These are phyloP conservation scores for Zalophus californianus DNA, from an alignment of 2,797 vertebrate species.

Conservation along the genomic window DNA sequence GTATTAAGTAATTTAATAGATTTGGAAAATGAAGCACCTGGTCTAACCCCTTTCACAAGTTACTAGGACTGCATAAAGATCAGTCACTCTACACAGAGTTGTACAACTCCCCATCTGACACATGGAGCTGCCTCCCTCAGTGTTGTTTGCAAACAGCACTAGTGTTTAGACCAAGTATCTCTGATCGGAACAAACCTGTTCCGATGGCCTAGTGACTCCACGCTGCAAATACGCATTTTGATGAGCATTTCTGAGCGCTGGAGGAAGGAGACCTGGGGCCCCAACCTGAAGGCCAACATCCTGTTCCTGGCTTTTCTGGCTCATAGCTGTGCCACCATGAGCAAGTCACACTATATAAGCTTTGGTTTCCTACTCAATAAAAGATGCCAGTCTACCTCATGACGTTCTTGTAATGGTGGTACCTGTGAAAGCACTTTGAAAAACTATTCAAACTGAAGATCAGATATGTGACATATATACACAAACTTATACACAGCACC, in stretches of 20 bases:
- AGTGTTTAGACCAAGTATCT: not conserved
- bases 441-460: not conserved
- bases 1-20: not conserved
- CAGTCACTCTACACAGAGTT: not conserved
- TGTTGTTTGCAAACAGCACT: not conserved
- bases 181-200: not conserved
- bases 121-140: not conserved
- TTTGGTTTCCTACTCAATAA: not conserved
- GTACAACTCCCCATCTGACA: not conserved
- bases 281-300: not conserved
- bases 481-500: not conserved
- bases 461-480: not conserved
- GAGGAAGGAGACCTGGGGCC: not conserved
- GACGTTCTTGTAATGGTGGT: not conserved
- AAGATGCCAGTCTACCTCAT: not conserved
- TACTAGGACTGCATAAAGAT: not conserved
- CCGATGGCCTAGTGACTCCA: not conserved
- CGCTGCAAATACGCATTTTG: not conserved
- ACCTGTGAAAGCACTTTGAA: not conserved
- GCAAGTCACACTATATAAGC: not conserved
- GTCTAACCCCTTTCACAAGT: not conserved
- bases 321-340: not conserved
- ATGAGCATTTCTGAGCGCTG: not conserved
- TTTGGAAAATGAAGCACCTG: conserved; percentile 1
- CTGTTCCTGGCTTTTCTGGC: not conserved